Percentiles rank a stretch among this genome's conserved stretches.
phyloP scores from a whole-genome alignment of 2,113 vertebrate genomes.

The Salminus brasiliensis region DNA sequence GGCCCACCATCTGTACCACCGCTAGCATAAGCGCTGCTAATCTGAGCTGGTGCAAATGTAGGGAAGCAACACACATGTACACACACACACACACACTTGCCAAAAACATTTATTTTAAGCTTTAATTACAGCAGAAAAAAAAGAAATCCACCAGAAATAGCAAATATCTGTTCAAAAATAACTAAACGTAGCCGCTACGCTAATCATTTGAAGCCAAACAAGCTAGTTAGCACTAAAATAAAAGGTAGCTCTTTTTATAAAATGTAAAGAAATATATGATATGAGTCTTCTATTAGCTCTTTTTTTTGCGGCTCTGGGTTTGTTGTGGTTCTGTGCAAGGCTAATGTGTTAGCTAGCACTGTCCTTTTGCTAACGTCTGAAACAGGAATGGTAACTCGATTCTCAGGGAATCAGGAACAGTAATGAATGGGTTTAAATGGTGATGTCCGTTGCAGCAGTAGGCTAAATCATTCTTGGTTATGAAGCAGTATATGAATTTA shows the following conservation, averaged over 20 bases:
- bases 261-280: too few relatives aligned
- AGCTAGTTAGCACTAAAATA: too few relatives aligned
- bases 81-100: background rate
- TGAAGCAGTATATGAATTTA: too few relatives aligned
- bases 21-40: conserved; percentile 16
- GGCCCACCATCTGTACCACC: conserved; percentile 30
- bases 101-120: background rate
- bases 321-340: background rate
- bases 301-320: too few relatives aligned
- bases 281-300: too few relatives aligned
- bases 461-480: too few relatives aligned
- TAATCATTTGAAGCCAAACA: background rate
- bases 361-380: background rate
- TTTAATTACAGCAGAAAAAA: background rate
- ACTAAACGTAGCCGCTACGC: background rate
- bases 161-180: background rate
- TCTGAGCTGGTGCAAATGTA: conserved; percentile 28
- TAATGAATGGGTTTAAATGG: background rate
- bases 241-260: too few relatives aligned
- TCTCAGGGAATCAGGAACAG: background rate
- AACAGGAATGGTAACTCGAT: background rate
- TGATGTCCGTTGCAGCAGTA: background rate
- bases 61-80: background rate
- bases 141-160: background rate
- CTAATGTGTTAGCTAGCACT: background rate